Evolutionary conservation across 2,888 invertebrate species (phyloP).

Genomic region (Cistogaster globosa): DNA sequence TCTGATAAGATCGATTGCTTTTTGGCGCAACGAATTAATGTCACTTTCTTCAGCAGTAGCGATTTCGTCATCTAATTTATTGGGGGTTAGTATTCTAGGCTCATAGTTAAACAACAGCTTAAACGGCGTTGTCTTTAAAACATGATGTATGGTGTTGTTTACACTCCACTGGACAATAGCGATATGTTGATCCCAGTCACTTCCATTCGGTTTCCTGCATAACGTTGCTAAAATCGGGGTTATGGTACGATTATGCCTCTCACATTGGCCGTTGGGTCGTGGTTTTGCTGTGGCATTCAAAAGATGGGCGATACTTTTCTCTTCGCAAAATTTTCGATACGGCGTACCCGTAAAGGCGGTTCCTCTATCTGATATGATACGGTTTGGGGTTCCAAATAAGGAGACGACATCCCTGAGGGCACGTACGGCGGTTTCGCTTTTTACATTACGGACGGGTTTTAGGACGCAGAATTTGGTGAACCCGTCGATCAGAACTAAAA

Average conservation of each 20-base stretch:
- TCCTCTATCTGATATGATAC: conserved; percentile 2
- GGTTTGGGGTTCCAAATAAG: background rate
- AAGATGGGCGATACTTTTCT: no score
- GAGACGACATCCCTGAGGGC: background rate
- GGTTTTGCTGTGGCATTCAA: no score
- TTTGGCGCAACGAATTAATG: background rate
- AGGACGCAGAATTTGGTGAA: conserved; percentile 10
- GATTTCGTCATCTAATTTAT: background rate
- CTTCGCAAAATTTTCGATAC: no score
- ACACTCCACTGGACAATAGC: background rate
- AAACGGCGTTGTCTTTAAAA: background rate
- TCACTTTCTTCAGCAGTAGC: no score
- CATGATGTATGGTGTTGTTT: background rate
- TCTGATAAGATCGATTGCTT: no score
- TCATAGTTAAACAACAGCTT: no score
- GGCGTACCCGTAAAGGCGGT: no score
- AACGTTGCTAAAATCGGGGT: background rate
- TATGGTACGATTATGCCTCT: background rate
- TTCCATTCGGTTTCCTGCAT: conserved; percentile 5
- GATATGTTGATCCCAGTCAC: conserved; percentile 7
- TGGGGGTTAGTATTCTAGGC: no score
- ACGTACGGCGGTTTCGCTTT: background rate
- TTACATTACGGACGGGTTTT: conserved; percentile 3
- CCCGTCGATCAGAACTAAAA: background rate
- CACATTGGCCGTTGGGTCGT: background rate